phyloP scores from a whole-genome alignment of 1,140 invertebrate genomes.

The Propsilocerus akamusi region DNA sequence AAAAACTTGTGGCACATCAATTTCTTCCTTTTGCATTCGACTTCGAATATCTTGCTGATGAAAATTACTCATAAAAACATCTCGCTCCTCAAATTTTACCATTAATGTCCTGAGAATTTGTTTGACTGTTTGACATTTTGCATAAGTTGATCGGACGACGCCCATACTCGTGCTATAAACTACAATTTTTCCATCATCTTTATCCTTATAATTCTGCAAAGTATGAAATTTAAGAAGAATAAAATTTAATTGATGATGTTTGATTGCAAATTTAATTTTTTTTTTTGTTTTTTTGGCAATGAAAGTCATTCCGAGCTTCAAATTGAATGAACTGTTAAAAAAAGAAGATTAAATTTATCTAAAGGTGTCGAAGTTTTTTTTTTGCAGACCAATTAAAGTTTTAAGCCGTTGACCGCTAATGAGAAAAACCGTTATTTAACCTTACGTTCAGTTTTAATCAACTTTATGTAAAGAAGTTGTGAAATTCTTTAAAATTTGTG shows the following conservation, averaged over 20 bases:
- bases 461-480: no score
- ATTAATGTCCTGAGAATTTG: conserved; percentile 86
- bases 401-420: no score
- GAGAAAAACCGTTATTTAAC: no score
- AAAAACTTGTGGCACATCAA: conserved; percentile 78
- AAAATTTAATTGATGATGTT: not conserved
- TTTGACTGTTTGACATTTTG: conserved; percentile 73
- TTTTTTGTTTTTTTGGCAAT: not conserved
- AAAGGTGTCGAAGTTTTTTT: no score
- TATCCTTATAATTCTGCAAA: conserved; percentile 70
- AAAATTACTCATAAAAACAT: conserved; percentile 81
- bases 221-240: conserved; percentile 9
- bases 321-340: no score
- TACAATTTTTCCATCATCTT: conserved; percentile 80
- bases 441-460: no score
- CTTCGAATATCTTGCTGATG: conserved; percentile 76
- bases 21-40: conserved; percentile 48
- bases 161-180: conserved; percentile 89
- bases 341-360: no score
- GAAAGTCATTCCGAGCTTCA: no score
- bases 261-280: not conserved
- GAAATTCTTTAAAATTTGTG: no score
- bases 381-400: no score
- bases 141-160: conserved; percentile 72
- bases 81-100: conserved; percentile 81